A percentile compares a stretch with the other conserved stretches of the same genome.
These are phyloP conservation scores for Zaprionus davidi DNA, from an alignment of 1,140 invertebrate species.

Conservation along the genomic window DNA sequence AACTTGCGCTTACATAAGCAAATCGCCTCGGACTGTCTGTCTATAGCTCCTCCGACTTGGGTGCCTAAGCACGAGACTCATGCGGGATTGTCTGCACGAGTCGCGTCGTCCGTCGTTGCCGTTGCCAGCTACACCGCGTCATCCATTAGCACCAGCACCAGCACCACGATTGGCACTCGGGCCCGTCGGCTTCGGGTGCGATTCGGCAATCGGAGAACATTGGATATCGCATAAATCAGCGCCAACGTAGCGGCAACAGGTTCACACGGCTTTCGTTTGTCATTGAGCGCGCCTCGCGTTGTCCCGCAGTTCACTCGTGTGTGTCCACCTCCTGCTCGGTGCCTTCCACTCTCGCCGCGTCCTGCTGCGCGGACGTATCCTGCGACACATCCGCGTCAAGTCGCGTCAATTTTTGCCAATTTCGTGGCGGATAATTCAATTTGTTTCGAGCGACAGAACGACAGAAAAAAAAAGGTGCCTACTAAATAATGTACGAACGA, in stretches of 20 bases:
- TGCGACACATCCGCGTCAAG: slow-evolving; percentile 1
- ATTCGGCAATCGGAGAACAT: slow-evolving; percentile 1
- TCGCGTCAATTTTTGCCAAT: slow-evolving; percentile 6
- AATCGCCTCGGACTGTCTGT: slow-evolving; percentile 21
- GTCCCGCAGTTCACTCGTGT: neutral
- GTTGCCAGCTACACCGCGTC: neutral
- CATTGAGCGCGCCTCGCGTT: slow-evolving; percentile 65
- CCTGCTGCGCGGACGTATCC: slow-evolving; percentile 22
- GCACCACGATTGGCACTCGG: neutral
- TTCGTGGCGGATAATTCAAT: slow-evolving; percentile 64
- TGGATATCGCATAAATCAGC: slow-evolving; percentile 65
- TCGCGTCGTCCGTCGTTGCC: neutral
- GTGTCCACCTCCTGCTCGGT: neutral
- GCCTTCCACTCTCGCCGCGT: slow-evolving; percentile 8
- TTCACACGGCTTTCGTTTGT: slow-evolving; percentile 78
- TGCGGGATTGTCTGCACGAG: slow-evolving; percentile 57
- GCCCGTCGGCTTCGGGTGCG: neutral
- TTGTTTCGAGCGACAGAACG: slow-evolving; percentile 41
- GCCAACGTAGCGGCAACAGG: slow-evolving; percentile 70
- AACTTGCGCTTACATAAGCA: slow-evolving; percentile 72
- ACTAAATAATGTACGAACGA: slow-evolving; percentile 35
- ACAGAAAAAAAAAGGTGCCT: slow-evolving; percentile 49
- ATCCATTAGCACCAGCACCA: slow-evolving; percentile 26
- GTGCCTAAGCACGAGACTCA: slow-evolving; percentile 76
- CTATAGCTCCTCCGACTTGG: neutral